phyloP scores from a whole-genome alignment of 23 tunicate genomes.

The Styela plicata region DNA sequence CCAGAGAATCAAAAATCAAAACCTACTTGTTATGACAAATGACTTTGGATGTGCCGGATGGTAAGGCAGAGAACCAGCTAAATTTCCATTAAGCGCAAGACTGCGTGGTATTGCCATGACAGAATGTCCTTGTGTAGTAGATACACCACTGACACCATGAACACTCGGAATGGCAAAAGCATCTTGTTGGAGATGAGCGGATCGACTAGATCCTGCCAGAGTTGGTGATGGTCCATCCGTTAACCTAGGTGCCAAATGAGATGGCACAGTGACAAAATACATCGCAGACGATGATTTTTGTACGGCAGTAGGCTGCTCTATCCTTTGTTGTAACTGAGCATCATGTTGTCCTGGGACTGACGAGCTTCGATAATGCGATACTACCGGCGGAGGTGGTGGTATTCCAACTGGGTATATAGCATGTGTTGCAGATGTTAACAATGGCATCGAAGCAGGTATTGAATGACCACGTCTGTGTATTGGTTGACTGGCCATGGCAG shows the following conservation, averaged over 20 bases:
- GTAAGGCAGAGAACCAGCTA: conserved; percentile 13
- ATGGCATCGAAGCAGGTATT: conserved; percentile 9
- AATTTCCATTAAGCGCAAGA: conserved; percentile 9
- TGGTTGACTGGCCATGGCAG: conserved; percentile 20
- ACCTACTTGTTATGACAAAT: conserved; percentile 10
- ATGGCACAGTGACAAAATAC: conserved; percentile 40
- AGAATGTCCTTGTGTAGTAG: neutral
- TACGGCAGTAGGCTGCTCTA: neutral
- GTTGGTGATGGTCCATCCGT: conserved; percentile 32
- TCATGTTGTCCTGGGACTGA: conserved; percentile 6
- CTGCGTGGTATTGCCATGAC: conserved; percentile 17
- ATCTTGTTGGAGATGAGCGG: conserved; percentile 14
- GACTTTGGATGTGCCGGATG: conserved; percentile 25
- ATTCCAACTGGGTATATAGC: neutral
- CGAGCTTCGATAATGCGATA: conserved; percentile 22
- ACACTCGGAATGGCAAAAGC: neutral
- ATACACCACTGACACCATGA: neutral
- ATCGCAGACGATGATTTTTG: neutral
- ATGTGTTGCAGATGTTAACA: neutral
- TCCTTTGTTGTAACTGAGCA: neutral
- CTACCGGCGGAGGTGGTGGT: neutral
- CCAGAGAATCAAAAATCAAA: neutral
- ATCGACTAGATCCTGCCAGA: neutral
- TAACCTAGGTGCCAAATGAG: conserved; percentile 44
- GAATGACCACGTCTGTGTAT: conserved; percentile 34